phyloP scores from a whole-genome alignment of 92 coral and sea anemone genomes.

The Zoanthus gigantus region DNA sequence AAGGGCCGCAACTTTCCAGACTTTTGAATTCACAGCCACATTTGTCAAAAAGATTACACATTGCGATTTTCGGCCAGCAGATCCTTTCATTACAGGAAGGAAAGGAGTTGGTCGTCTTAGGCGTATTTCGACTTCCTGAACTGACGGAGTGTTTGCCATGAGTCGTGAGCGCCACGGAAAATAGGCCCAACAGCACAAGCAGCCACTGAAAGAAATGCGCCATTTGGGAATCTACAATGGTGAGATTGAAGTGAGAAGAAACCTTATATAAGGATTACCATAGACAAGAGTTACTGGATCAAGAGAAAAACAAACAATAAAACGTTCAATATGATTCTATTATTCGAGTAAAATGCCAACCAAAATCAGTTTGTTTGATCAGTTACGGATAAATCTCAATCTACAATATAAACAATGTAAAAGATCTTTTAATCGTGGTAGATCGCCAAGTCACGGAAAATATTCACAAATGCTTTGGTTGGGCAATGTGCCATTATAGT shows the following conservation, averaged over 20 bases:
- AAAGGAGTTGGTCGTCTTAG: neutral
- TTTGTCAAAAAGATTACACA: slow-evolving; percentile 1
- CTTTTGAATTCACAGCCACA: neutral
- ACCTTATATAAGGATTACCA: neutral
- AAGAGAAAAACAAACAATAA: neutral
- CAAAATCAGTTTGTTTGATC: neutral
- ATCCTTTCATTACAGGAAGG: slow-evolving; percentile 2
- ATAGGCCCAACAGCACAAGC: neutral
- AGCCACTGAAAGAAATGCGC: neutral
- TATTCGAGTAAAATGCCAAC: neutral
- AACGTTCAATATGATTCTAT: neutral
- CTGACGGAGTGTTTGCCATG: neutral
- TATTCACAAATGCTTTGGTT: neutral
- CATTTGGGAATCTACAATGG: neutral
- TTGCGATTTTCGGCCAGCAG: slow-evolving; percentile 21
- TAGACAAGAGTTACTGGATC: neutral
- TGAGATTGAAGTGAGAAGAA: neutral
- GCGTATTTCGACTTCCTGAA: neutral
- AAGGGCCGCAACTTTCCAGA: neutral
- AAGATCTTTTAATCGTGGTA: neutral
- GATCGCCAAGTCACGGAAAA: neutral
- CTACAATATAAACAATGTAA: neutral
- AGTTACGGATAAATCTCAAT: neutral
- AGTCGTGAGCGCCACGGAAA: neutral
- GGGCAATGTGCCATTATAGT: neutral